A percentile compares a stretch with the other conserved stretches of the same genome.
phyloP scores from a whole-genome alignment of 2,888 invertebrate species.

The Trichopria drosophilae region DNA sequence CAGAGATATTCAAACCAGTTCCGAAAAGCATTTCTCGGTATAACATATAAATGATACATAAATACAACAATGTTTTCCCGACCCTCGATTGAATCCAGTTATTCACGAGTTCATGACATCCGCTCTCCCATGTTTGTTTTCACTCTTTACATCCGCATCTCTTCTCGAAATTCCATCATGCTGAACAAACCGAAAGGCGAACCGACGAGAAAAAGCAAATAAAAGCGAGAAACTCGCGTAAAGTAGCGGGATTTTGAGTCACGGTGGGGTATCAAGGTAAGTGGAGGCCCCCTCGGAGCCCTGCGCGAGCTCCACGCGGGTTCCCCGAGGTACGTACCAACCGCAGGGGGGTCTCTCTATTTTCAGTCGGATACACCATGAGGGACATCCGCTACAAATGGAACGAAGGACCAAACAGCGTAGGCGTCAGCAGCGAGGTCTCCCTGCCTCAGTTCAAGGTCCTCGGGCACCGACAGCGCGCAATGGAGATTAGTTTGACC shows the following conservation, averaged over 20 bases:
- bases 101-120: too few relatives aligned
- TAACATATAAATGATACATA: too few relatives aligned
- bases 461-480: conserved; percentile 93
- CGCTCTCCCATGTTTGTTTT: too few relatives aligned
- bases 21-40: too few relatives aligned
- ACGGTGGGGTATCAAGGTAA: conserved; percentile 37
- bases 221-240: conserved; percentile 28
- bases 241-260: conserved; percentile 21
- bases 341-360: conserved; percentile 57
- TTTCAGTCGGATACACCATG: conserved; percentile 97
- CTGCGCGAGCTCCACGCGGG: conserved; percentile 3
- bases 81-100: too few relatives aligned
- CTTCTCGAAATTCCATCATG: conserved; percentile 30
- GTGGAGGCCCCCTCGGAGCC: conserved; percentile 48
- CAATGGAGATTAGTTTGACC: conserved; percentile 94
- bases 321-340: conserved; percentile 57
- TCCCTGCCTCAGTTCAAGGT: conserved; percentile 98
- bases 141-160: conserved; percentile 17
- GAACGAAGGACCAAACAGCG: conserved; percentile 93
- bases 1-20: too few relatives aligned
- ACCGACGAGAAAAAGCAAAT: conserved; percentile 29
- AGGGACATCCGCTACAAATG: conserved; percentile 96
- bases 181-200: conserved; percentile 16
- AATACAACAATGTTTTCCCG: too few relatives aligned
- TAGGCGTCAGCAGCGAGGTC: conserved; percentile 94